phyloP scores from a whole-genome alignment of 2,888 invertebrate genomes.

The Parnassius mnemosyne region DNA sequence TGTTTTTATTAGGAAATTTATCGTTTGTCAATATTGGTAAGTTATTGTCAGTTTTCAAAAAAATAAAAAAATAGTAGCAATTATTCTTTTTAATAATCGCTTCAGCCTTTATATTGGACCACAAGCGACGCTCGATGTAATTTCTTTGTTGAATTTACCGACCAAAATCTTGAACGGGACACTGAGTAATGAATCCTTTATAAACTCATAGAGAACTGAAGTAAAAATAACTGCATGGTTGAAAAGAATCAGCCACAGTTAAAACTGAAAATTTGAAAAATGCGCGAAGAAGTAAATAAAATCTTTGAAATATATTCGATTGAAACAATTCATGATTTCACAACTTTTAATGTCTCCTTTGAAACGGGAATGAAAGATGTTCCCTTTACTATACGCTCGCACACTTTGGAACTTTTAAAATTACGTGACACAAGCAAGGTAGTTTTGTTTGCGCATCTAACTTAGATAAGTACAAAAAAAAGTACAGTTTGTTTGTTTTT shows the following conservation, averaged over 20 bases:
- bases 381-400: neutral
- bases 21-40: no score
- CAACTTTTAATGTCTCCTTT: neutral
- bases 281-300: no score
- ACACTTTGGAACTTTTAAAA: no score
- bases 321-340: neutral
- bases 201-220: neutral
- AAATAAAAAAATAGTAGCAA: no score
- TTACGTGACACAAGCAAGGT: no score
- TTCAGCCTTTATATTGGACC: constrained; percentile 22
- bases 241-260: no score
- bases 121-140: constrained; percentile 36
- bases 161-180: constrained; percentile 5
- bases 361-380: neutral
- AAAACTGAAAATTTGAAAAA: no score
- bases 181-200: constrained; percentile 9
- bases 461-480: neutral
- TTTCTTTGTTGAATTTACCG: constrained; percentile 42
- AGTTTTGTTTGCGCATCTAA: no score
- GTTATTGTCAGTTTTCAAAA: no score
- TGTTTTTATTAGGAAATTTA: no score
- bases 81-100: constrained; percentile 1
- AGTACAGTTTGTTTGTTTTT: neutral
- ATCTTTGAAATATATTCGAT: no score
- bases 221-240: neutral